Percentiles rank a stretch among this genome's conserved stretches.
These are phyloP conservation scores for Psittacula echo DNA, from an alignment of 2,797 vertebrate species.

Conservation along the genomic window DNA sequence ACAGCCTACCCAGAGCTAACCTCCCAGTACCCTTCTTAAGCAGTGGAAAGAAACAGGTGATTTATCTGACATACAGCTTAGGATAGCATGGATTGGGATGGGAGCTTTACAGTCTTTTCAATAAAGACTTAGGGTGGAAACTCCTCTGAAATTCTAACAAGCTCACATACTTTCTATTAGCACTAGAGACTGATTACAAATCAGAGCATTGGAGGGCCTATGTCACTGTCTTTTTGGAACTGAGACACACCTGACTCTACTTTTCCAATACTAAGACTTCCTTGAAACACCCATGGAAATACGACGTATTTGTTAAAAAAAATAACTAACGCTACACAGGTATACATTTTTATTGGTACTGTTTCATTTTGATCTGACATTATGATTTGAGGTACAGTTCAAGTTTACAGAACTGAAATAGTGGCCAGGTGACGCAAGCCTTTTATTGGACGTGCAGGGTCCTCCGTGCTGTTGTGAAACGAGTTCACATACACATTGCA, in stretches of 20 bases:
- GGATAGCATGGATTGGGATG: neutral
- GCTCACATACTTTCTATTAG: neutral
- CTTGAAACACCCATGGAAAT: neutral
- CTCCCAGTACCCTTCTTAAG: neutral
- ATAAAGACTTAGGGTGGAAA: neutral
- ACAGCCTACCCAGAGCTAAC: neutral
- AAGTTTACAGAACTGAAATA: conserved; percentile 82
- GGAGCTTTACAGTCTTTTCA: neutral
- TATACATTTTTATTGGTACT: neutral
- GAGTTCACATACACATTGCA: conserved; percentile 92
- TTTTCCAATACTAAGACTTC: neutral
- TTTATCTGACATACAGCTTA: neutral
- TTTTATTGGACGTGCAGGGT: conserved; percentile 80
- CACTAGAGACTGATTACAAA: neutral
- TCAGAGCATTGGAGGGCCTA: neutral
- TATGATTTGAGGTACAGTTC: conserved; percentile 79
- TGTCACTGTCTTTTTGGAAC: neutral
- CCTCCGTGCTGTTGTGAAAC: conserved; percentile 82
- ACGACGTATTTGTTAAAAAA: neutral
- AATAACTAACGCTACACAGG: neutral
- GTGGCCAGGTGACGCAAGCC: conserved; percentile 77
- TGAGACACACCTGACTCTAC: neutral
- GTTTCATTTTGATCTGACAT: conserved; percentile 61
- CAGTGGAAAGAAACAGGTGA: neutral
- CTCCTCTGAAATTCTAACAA: neutral